Evolutionary conservation across 2,113 vertebrate species (phyloP).

Genomic region (Melozone crissalis): DNA sequence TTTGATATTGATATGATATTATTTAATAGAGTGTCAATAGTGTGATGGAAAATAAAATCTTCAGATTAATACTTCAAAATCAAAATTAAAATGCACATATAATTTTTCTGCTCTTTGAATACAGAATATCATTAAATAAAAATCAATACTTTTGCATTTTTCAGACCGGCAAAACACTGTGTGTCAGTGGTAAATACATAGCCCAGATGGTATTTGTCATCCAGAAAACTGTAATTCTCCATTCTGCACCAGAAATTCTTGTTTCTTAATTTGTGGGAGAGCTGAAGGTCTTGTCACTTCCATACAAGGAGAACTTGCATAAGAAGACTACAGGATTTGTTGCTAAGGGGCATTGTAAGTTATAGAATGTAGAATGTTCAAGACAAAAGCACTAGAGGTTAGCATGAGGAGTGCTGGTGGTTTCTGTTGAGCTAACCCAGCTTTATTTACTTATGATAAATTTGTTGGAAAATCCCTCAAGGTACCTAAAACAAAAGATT

Average conservation of each 20-base stretch:
- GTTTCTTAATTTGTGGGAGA: background rate
- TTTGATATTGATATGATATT: background rate
- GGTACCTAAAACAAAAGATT: background rate
- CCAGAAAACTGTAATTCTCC: background rate
- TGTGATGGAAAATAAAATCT: background rate
- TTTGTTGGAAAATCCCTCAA: background rate
- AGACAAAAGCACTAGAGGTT: background rate
- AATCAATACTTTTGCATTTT: background rate
- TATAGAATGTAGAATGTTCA: background rate
- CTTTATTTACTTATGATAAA: background rate
- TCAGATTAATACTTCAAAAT: background rate
- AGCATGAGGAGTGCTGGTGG: background rate
- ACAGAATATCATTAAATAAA: background rate
- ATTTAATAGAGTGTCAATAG: background rate
- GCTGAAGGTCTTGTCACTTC: background rate
- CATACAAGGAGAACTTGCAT: background rate
- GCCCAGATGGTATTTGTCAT: constrained; percentile 27
- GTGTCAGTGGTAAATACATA: background rate
- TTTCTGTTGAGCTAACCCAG: background rate
- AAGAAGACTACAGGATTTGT: background rate
- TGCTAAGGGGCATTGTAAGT: background rate
- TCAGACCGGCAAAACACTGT: background rate
- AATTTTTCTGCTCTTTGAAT: background rate
- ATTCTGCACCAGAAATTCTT: background rate
- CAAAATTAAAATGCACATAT: background rate